phyloP scores from a whole-genome alignment of 2,113 vertebrate genomes.

The Rhizomys pruinosus region DNA sequence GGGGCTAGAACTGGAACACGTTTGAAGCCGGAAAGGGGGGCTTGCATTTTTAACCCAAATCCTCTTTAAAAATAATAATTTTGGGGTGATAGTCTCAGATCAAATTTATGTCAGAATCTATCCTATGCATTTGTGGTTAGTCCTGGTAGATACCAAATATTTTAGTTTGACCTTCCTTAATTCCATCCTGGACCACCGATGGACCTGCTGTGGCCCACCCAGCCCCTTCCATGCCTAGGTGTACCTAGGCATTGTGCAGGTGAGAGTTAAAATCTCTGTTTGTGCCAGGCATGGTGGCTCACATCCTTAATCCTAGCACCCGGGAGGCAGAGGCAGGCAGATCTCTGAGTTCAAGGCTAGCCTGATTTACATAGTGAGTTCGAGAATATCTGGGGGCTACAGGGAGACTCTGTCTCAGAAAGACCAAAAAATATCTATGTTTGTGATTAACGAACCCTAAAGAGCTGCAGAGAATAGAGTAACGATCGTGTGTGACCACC shows the following conservation, averaged over 20 bases:
- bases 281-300: too few relatives aligned
- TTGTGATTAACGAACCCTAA: constrained; percentile 69
- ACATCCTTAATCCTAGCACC: too few relatives aligned
- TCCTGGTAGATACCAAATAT: neutral
- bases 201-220: neutral
- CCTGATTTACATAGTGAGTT: too few relatives aligned
- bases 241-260: neutral
- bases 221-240: neutral
- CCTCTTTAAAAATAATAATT: constrained; percentile 50
- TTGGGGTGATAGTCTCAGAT: neutral
- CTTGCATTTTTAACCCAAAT: constrained; percentile 41
- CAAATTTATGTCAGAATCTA: neutral
- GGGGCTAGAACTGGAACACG: neutral
- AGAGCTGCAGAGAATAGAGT: constrained; percentile 79
- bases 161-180: neutral
- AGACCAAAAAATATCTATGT: too few relatives aligned
- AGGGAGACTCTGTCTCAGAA: too few relatives aligned
- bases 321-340: too few relatives aligned
- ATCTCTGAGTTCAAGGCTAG: too few relatives aligned
- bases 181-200: neutral
- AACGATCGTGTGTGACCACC: constrained; percentile 71
- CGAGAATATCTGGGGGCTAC: too few relatives aligned
- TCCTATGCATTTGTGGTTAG: neutral
- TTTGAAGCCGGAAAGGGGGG: constrained; percentile 14
- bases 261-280: neutral